Percentiles rank a stretch among this genome's conserved stretches.
Evolutionary conservation across 2,888 invertebrate genomes (phyloP).

Genomic region (Amphipoea oculea): DNA sequence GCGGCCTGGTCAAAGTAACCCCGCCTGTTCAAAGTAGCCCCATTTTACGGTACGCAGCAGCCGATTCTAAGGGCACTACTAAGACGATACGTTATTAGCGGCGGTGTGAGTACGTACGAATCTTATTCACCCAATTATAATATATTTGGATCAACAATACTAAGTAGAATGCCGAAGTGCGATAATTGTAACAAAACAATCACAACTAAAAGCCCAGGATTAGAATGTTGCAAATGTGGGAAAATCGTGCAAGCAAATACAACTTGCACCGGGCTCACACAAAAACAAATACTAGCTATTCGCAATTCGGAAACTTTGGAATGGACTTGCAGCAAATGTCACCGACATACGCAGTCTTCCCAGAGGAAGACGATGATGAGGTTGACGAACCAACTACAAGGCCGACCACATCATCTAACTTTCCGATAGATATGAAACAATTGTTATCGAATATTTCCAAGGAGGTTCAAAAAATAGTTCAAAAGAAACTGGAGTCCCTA

Average conservation of each 20-base stretch:
- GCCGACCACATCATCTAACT: background rate
- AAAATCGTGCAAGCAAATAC: slow-evolving; percentile 1
- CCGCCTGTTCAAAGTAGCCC: no score
- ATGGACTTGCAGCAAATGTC: slow-evolving; percentile 1
- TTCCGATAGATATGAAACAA: background rate
- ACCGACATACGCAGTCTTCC: slow-evolving; percentile 7
- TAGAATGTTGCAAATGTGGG: no score
- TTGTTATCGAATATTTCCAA: no score
- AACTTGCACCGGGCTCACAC: background rate
- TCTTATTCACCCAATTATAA: no score
- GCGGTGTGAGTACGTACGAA: no score
- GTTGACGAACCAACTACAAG: background rate
- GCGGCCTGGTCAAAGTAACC: no score
- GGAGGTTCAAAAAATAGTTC: background rate
- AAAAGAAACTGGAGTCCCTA: background rate
- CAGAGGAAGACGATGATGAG: slow-evolving; percentile 3
- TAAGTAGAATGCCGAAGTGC: no score
- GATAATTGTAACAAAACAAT: no score
- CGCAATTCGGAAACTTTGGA: slow-evolving; percentile 1
- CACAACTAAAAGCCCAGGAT: no score
- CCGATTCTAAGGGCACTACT: background rate
- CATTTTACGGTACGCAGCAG: background rate
- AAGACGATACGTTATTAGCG: no score
- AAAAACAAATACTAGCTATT: slow-evolving; percentile 5
- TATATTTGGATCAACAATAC: no score